These are phyloP conservation scores for Podabrus alpinus DNA, from an alignment of 2,888 invertebrate species.

Conservation along the genomic window DNA sequence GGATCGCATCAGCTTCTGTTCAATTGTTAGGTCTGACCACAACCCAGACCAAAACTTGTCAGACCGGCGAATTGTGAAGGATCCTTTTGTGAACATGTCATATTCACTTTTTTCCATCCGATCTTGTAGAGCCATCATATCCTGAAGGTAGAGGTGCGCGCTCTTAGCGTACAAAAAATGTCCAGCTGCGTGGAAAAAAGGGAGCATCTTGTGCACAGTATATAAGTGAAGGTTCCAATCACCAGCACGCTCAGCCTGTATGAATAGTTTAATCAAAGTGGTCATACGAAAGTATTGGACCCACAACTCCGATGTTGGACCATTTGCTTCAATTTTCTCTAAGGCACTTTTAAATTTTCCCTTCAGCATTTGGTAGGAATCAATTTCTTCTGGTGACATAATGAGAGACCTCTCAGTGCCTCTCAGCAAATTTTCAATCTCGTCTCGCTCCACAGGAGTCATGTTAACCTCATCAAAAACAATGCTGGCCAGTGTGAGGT, in stretches of 20 bases:
- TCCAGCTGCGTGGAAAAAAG: slow-evolving; percentile 44
- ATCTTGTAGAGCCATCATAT: not conserved
- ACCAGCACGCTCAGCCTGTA: slow-evolving; percentile 20
- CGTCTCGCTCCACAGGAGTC: not conserved
- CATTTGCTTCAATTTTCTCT: slow-evolving; percentile 20
- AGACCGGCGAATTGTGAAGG: slow-evolving; percentile 29
- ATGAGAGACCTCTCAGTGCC: not conserved
- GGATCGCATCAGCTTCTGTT: too few relatives aligned
- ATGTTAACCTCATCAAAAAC: not conserved
- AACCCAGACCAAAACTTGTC: slow-evolving; percentile 38
- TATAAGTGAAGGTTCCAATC: slow-evolving; percentile 42
- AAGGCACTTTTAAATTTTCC: not conserved
- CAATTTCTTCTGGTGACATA: not conserved
- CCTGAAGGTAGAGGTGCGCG: slow-evolving; percentile 29
- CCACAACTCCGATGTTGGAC: slow-evolving; percentile 38
- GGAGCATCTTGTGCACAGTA: slow-evolving; percentile 41
- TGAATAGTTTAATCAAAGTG: slow-evolving; percentile 40
- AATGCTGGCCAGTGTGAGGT: not conserved
- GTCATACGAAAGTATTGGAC: slow-evolving; percentile 41
- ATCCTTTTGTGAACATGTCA: too few relatives aligned
- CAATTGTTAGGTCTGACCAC: slow-evolving; percentile 42
- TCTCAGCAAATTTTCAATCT: not conserved
- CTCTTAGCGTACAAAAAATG: slow-evolving; percentile 27
- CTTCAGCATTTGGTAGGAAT: not conserved
- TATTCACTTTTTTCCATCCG: too few relatives aligned